These are phyloP conservation scores for Chloroclystis v-ata DNA, from an alignment of 2,888 invertebrate genomes.

Conservation along the genomic window DNA sequence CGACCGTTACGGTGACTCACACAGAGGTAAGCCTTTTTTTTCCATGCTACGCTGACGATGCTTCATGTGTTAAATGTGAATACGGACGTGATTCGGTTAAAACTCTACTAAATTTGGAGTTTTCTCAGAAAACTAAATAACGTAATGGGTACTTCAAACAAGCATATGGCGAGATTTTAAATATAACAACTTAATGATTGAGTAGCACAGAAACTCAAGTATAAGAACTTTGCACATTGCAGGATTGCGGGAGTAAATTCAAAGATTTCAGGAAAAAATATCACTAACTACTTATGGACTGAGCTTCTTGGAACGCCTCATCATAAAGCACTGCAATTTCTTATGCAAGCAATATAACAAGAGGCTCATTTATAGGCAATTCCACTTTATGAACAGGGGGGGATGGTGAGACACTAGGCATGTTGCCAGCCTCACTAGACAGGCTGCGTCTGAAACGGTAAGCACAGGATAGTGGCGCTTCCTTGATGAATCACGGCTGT, in stretches of 20 bases:
- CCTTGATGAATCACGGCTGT: no score
- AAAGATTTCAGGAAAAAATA: no score
- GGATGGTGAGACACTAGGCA: conserved; percentile 14
- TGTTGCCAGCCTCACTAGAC: conserved; percentile 12
- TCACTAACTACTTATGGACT: no score
- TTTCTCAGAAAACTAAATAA: not conserved
- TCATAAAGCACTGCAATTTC: conserved; percentile 1
- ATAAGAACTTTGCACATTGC: no score
- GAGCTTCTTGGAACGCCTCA: not conserved
- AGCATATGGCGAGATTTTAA: not conserved
- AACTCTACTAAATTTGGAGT: not conserved
- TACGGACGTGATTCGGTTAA: not conserved
- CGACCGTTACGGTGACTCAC: conserved; percentile 44
- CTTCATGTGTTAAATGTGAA: conserved; percentile 7
- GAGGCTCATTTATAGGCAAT: conserved; percentile 8
- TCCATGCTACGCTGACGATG: conserved; percentile 12
- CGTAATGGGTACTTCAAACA: not conserved
- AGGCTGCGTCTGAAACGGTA: not conserved
- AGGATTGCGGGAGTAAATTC: no score
- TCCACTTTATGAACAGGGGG: conserved; percentile 20
- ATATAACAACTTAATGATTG: no score
- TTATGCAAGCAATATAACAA: not conserved
- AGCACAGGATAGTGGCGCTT: no score
- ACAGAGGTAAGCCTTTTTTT: conserved; percentile 24
- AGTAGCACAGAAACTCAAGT: no score